A percentile compares a stretch with the other conserved stretches of the same genome.
Evolutionary conservation across 2,797 vertebrate genomes (phyloP).

Genomic region (Florisuga fusca): DNA sequence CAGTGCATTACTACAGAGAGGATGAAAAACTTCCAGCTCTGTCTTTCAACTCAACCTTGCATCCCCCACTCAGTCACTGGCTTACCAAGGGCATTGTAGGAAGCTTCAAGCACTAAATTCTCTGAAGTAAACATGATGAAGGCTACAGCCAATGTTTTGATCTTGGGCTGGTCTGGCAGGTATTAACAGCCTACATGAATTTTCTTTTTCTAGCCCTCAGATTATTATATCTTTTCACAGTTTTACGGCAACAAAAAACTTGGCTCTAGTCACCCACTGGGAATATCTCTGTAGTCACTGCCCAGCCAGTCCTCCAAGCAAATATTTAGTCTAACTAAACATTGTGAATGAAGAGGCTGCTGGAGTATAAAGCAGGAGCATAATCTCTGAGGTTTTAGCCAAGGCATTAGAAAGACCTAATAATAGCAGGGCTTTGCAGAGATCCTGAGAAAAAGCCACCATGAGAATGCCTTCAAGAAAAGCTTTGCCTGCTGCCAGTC

Average conservation of each 20-base stretch:
- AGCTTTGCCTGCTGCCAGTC: background rate
- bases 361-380: slow-evolving; percentile 24
- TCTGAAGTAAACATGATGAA: background rate
- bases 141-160: background rate
- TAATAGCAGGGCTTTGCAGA: slow-evolving; percentile 54
- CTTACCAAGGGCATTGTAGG: background rate
- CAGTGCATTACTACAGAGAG: background rate
- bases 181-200: background rate
- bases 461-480: slow-evolving; percentile 46
- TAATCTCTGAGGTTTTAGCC: slow-evolving; percentile 63
- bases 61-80: background rate
- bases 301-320: slow-evolving; percentile 29
- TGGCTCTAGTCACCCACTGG: background rate
- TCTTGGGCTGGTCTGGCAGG: background rate
- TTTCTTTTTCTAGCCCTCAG: background rate
- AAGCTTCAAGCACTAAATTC: background rate
- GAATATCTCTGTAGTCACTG: slow-evolving; percentile 20
- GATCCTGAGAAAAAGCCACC: slow-evolving; percentile 23
- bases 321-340: slow-evolving; percentile 68
- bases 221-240: background rate
- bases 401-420: slow-evolving; percentile 57
- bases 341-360: slow-evolving; percentile 47
- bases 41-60: background rate
- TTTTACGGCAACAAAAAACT: background rate
- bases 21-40: background rate